Evolutionary conservation across 2,888 invertebrate genomes (phyloP).

Genomic region (Lasioglossum pauxillum): DNA sequence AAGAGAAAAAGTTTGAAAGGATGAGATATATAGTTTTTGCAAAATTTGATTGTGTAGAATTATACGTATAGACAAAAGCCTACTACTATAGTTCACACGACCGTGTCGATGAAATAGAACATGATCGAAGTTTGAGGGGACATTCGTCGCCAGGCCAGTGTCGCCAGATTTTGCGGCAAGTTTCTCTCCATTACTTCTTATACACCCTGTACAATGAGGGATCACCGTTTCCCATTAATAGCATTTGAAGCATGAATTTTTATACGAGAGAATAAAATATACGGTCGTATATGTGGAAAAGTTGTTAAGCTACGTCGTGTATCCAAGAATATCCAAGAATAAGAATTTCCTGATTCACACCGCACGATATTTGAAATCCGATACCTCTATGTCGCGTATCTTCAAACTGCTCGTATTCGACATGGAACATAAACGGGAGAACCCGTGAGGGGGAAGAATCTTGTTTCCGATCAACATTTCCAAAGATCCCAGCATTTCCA

Average conservation of each 20-base stretch:
- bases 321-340: background rate
- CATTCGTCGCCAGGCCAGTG: too few relatives aligned
- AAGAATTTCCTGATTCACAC: constrained; percentile 14
- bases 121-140: too few relatives aligned
- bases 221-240: background rate
- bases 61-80: too few relatives aligned
- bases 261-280: background rate
- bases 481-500: constrained; percentile 30
- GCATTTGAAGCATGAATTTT: background rate
- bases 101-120: too few relatives aligned
- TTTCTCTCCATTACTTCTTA: too few relatives aligned
- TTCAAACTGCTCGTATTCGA: constrained; percentile 15
- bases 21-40: too few relatives aligned
- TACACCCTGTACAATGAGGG: background rate
- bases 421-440: constrained; percentile 6
- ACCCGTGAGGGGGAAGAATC: constrained; percentile 17
- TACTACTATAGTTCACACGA: too few relatives aligned
- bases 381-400: constrained; percentile 13
- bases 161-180: too few relatives aligned
- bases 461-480: constrained; percentile 25
- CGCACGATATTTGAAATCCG: constrained; percentile 29
- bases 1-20: too few relatives aligned
- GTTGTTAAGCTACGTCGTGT: background rate
- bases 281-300: background rate
- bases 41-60: too few relatives aligned